Conservation (phyloP, 2,797 vertebrate species). For the Anisognathus igniventris region DNA sequence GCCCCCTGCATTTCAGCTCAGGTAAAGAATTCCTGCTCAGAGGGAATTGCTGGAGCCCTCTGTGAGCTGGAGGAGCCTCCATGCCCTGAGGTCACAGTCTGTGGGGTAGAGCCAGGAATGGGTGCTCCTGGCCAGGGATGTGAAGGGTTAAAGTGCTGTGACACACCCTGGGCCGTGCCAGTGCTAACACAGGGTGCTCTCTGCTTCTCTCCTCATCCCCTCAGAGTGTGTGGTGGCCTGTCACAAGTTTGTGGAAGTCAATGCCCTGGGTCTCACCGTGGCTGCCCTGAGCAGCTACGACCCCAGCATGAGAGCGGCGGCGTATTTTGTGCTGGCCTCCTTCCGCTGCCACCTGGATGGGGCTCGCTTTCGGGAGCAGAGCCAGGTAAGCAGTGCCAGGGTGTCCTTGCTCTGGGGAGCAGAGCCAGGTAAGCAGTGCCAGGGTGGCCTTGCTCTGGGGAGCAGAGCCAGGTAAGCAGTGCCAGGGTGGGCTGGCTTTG, state of each 20-base stretch:
- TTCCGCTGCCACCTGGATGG: slow-evolving; percentile 89
- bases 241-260: slow-evolving; percentile 87
- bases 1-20: background rate
- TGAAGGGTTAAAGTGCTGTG: background rate
- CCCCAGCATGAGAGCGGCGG: slow-evolving; percentile 82
- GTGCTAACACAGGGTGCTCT: background rate
- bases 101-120: background rate
- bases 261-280: slow-evolving; percentile 84
- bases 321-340: slow-evolving; percentile 82
- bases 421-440: no score
- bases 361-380: slow-evolving; percentile 84
- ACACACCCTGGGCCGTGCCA: background rate
- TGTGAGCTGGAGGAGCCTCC: background rate
- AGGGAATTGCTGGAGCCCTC: background rate
- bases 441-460: background rate
- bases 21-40: background rate
- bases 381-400: slow-evolving; percentile 74
- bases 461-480: no score
- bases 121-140: background rate
- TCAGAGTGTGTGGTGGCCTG: slow-evolving; percentile 91
- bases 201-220: background rate
- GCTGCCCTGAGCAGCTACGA: slow-evolving; percentile 91
- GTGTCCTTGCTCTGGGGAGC: background rate
- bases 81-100: background rate
- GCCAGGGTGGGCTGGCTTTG: slow-evolving; percentile 39